phyloP scores from a whole-genome alignment of 2,113 vertebrate species.

The Grammomys dolichurus region DNA sequence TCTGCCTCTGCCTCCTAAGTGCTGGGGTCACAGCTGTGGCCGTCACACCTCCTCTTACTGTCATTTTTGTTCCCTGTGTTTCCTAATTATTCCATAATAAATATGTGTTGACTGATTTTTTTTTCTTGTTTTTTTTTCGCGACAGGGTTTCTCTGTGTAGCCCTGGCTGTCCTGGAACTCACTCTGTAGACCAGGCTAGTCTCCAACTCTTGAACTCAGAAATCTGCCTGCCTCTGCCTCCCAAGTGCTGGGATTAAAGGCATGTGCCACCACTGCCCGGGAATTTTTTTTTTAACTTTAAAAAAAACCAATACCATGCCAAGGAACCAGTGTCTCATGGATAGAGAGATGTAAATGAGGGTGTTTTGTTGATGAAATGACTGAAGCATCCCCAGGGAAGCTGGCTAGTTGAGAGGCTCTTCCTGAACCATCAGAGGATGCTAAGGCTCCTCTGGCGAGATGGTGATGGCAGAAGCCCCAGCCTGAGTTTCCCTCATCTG shows the following conservation, averaged over 20 bases:
- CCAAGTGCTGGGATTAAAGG: no score
- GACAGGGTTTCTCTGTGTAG: no score
- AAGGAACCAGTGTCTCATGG: background rate
- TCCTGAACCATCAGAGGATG: background rate
- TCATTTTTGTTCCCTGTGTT: background rate
- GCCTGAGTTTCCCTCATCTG: background rate
- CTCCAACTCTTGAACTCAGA: no score
- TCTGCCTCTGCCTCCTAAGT: background rate
- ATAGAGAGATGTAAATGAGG: background rate
- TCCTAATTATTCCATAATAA: background rate
- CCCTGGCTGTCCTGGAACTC: no score
- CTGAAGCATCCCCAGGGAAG: background rate
- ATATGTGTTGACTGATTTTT: background rate
- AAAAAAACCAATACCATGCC: background rate
- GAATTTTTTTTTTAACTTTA: background rate
- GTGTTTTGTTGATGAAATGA: constrained; percentile 37
- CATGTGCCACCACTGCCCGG: no score
- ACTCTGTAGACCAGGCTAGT: no score
- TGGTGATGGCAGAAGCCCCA: background rate
- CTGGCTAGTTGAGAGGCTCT: background rate
- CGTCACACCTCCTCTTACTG: background rate
- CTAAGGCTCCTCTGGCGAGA: background rate
- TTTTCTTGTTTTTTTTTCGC: background rate
- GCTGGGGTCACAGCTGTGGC: background rate
- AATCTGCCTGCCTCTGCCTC: no score